Percentiles rank a stretch among this genome's conserved stretches.
Evolutionary conservation across 1,140 invertebrate species (phyloP).

Genomic region (Dreissena rostriformis): DNA sequence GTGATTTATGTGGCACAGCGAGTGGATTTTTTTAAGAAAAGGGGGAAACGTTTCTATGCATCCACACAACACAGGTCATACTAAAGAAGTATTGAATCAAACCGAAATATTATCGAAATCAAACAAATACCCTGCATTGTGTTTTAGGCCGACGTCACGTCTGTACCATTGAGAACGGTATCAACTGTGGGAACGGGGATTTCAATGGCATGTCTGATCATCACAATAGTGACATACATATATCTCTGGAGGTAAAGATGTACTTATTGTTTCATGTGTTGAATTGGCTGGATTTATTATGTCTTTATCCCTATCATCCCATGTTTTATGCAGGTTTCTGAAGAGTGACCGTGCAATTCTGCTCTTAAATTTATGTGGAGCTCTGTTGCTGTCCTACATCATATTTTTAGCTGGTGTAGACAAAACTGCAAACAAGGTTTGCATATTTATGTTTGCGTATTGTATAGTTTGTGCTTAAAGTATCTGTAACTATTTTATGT

Average conservation of each 20-base stretch:
- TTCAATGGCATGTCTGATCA: constrained; percentile 58
- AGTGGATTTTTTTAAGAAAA: no score
- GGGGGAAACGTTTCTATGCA: no score
- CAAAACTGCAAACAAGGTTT: constrained; percentile 60
- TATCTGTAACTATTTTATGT: no score
- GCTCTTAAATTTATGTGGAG: constrained; percentile 65
- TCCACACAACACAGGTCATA: no score
- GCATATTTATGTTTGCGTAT: neutral
- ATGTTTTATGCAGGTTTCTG: constrained; percentile 38
- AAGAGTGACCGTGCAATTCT: constrained; percentile 57
- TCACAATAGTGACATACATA: constrained; percentile 57
- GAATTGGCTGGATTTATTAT: neutral
- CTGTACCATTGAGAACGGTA: constrained; percentile 65
- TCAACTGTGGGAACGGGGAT: constrained; percentile 63
- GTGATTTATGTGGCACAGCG: no score
- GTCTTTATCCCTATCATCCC: neutral
- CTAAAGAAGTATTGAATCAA: no score
- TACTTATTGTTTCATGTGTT: neutral
- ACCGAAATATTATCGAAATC: no score
- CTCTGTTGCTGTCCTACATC: constrained; percentile 63
- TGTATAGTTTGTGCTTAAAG: no score
- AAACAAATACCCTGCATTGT: no score
- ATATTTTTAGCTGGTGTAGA: constrained; percentile 66
- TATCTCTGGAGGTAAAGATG: constrained; percentile 60
- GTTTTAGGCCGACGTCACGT: constrained; percentile 51